Conservation (phyloP, 2,113 vertebrate species). For the Tetrao urogallus region DNA sequence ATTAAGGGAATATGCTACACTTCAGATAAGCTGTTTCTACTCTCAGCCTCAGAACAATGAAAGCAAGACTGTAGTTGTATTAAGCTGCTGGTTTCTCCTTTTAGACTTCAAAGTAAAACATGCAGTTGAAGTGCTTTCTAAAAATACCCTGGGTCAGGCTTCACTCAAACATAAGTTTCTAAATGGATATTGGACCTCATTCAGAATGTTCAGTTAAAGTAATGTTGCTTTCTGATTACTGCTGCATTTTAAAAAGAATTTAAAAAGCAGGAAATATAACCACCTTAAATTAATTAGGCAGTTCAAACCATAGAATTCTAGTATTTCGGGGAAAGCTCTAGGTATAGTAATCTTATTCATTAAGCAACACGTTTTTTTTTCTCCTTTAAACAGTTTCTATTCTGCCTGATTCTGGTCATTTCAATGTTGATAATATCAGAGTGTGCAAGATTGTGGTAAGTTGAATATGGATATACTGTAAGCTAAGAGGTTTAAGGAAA, state of each 20-base stretch:
- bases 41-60: neutral
- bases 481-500: neutral
- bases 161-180: accelerated
- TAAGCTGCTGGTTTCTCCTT: neutral
- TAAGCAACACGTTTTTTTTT: neutral
- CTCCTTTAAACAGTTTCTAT: constrained; percentile 85
- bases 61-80: neutral
- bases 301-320: neutral
- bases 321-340: neutral
- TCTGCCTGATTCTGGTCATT: constrained; percentile 91
- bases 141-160: neutral
- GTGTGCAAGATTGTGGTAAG: constrained; percentile 99
- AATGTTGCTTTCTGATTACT: neutral
- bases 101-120: neutral
- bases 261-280: neutral
- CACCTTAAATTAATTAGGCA: neutral
- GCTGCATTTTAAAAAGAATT: neutral
- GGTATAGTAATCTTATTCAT: neutral
- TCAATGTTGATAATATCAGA: constrained; percentile 96
- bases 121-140: neutral
- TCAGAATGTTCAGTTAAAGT: neutral
- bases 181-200: neutral
- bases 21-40: neutral
- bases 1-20: accelerated
- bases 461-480: neutral